These are phyloP conservation scores for Xylocopa sonorina DNA, from an alignment of 1,140 invertebrate genomes.

Conservation along the genomic window DNA sequence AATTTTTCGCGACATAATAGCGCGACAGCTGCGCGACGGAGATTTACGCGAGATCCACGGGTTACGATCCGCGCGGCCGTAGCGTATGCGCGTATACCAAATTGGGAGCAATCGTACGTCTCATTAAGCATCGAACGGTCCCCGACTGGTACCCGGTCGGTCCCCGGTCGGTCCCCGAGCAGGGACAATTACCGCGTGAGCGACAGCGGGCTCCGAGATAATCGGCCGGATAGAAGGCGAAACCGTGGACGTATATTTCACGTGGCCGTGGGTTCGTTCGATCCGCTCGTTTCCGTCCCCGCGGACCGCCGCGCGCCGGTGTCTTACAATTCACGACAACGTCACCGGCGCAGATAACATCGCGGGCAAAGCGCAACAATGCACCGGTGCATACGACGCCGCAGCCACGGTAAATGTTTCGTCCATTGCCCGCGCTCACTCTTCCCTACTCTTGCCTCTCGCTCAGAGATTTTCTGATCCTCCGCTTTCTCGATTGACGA, in stretches of 20 bases:
- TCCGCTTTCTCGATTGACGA: no score
- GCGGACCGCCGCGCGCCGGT: constrained; percentile 28
- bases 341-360: constrained; percentile 65
- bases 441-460: background rate
- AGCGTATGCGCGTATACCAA: constrained; percentile 52
- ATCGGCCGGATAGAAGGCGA: constrained; percentile 52
- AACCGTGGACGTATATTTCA: constrained; percentile 55
- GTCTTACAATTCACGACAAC: constrained; percentile 77
- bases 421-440: background rate
- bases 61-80: constrained; percentile 6
- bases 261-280: constrained; percentile 52
- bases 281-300: constrained; percentile 54
- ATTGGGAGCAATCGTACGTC: constrained; percentile 60
- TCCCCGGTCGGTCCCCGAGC: constrained; percentile 31
- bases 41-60: constrained; percentile 40
- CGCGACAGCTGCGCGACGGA: constrained; percentile 44
- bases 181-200: constrained; percentile 59
- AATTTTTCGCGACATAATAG: constrained; percentile 48
- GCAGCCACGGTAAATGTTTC: background rate
- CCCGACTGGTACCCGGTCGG: no score
- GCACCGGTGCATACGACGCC: constrained; percentile 39
- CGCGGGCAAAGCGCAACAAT: constrained; percentile 41
- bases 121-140: constrained; percentile 58
- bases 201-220: constrained; percentile 55
- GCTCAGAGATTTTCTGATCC: background rate